phyloP scores from a whole-genome alignment of 2,113 vertebrate species.

The Engystomops pustulosus region DNA sequence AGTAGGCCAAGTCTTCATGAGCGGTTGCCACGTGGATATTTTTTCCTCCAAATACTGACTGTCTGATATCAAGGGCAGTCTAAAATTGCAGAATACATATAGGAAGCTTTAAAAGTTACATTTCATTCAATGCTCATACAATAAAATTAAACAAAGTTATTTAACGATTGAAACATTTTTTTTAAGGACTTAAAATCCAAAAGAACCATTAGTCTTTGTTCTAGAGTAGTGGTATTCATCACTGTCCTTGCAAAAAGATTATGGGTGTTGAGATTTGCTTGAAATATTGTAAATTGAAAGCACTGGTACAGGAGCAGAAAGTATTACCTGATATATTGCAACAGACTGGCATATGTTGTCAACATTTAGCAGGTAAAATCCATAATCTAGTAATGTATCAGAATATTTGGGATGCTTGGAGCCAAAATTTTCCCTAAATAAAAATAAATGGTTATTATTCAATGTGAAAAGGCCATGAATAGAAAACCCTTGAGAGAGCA shows the following conservation, averaged over 20 bases:
- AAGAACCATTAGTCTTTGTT: too few relatives aligned
- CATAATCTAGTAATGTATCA: conserved; percentile 96
- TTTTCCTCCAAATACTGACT: conserved; percentile 98
- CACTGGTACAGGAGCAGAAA: too few relatives aligned
- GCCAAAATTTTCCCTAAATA: conserved; percentile 94
- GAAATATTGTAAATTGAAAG: too few relatives aligned
- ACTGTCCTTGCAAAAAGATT: too few relatives aligned
- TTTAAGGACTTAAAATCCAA: too few relatives aligned
- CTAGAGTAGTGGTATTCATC: too few relatives aligned
- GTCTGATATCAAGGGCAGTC: conserved; percentile 96
- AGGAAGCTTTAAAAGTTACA: background rate
- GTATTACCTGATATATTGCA: conserved; percentile 93
- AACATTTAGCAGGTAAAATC: conserved; percentile 98
- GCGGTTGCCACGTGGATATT: conserved; percentile 98
- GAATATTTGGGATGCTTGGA: conserved; percentile 98
- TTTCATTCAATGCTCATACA: background rate
- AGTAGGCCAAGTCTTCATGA: conserved; percentile 96
- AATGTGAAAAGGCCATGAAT: background rate
- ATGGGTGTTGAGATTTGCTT: too few relatives aligned
- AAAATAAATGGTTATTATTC: background rate
- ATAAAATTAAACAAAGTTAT: too few relatives aligned
- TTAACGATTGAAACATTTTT: too few relatives aligned
- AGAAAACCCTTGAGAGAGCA: background rate
- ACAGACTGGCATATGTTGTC: conserved; percentile 99
- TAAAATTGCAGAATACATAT: conserved; percentile 64